Evolutionary conservation across 2,797 vertebrate species (phyloP).

Genomic region (Enoplosus armatus): DNA sequence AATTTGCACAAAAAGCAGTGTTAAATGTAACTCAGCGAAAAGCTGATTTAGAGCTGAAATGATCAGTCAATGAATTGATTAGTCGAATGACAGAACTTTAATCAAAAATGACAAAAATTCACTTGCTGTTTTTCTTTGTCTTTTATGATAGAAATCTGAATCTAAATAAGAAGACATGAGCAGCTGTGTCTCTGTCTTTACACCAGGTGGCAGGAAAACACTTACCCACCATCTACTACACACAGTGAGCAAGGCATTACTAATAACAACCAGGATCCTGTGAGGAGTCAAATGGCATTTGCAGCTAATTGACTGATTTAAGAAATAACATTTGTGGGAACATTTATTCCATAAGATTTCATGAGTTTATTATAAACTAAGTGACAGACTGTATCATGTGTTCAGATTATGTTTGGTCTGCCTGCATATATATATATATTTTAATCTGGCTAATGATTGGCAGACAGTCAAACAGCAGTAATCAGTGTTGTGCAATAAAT

Average conservation of each 20-base stretch:
- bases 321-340: neutral
- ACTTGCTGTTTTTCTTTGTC: neutral
- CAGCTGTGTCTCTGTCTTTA: constrained; percentile 31
- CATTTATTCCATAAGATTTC: neutral
- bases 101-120: neutral
- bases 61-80: neutral
- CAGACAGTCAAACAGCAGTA: constrained; percentile 18
- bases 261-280: neutral
- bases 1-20: neutral
- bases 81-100: neutral
- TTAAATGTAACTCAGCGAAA: neutral
- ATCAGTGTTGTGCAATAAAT: constrained; percentile 34
- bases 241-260: neutral
- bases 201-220: constrained; percentile 77
- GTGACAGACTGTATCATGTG: neutral
- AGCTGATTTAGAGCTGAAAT: neutral
- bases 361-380: neutral
- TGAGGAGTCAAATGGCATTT: neutral
- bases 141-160: neutral
- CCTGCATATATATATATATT: neutral
- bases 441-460: neutral
- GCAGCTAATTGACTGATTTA: constrained; percentile 1
- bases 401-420: constrained; percentile 12
- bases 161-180: neutral
- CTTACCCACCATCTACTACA: neutral